These are phyloP conservation scores for Conopomorpha cramerella DNA, from an alignment of 1,140 invertebrate genomes.

Conservation along the genomic window DNA sequence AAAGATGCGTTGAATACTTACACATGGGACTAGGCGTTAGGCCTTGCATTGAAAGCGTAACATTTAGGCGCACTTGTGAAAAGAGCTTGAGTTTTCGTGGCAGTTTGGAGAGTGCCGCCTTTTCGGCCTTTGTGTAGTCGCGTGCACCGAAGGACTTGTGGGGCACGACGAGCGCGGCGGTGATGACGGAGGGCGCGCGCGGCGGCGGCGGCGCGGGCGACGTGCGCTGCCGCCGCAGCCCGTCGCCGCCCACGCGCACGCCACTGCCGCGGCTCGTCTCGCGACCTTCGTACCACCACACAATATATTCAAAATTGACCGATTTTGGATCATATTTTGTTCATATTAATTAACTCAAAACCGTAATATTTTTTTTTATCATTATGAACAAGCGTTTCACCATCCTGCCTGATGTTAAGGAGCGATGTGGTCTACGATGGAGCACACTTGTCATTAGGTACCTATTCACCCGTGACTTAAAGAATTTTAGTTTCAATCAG, in stretches of 20 bases:
- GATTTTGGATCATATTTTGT: too few relatives aligned
- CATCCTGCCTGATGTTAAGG: too few relatives aligned
- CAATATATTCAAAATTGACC: too few relatives aligned
- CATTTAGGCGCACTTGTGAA: constrained; percentile 70
- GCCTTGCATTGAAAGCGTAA: constrained; percentile 72
- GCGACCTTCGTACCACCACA: too few relatives aligned
- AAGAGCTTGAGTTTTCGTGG: constrained; percentile 69
- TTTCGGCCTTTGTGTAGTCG: constrained; percentile 74
- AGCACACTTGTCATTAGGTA: too few relatives aligned
- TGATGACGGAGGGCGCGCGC: constrained; percentile 43
- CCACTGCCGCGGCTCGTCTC: constrained; percentile 30
- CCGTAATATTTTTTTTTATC: too few relatives aligned
- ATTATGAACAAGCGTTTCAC: too few relatives aligned
- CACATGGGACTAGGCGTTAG: constrained; percentile 79
- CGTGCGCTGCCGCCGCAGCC: constrained; percentile 48
- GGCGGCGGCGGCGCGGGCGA: constrained; percentile 38
- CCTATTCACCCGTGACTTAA: too few relatives aligned
- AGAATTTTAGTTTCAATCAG: too few relatives aligned
- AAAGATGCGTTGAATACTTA: constrained; percentile 46
- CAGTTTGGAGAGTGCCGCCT: constrained; percentile 67
- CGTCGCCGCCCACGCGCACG: constrained; percentile 35
- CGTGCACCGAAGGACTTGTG: constrained; percentile 75
- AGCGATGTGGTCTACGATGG: too few relatives aligned
- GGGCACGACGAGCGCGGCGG: constrained; percentile 74
- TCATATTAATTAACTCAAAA: too few relatives aligned